Evolutionary conservation across 2,113 vertebrate species (phyloP), one percentile per base, ranked within the genome.

Genomic region (Aegithalos caudatus): DNA sequence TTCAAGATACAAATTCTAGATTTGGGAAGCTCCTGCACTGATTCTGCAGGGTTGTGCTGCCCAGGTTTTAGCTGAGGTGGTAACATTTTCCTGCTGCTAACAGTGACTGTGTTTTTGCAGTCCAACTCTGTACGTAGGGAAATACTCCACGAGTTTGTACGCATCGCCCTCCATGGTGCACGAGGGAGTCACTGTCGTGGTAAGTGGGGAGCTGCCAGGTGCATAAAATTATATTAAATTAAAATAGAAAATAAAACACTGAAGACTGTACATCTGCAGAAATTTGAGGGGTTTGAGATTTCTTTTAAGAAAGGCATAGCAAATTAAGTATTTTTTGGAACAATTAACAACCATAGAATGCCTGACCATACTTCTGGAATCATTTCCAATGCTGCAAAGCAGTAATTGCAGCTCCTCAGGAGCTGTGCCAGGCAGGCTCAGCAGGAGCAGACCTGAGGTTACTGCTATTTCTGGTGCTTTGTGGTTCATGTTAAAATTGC

Each of bases 101-200:
- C 74, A 57, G 22, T 60, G 54, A 1, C 6, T 82, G 19, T 65
- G 33, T 73, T 78, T 50, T 90, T 56, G 5, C 93, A 99, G 99
- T 98, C 98, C 99, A 23, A 99, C 99, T 19, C 96, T 99, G 9
- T 99, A 99, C 22, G 99, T 99, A 13, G 99, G 99, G 51, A 99
- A 99, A 94, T 99, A 99, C 83, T 99, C 99, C 24, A 99, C 98
- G 45, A 99, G 99, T 54, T 97, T 99, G 56, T 99, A 99, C 4
- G 99, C 99, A 0, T 99, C 99, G 1, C 98, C 98, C 3, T 99
- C 99, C 1, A 98, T 99, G 98, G 99, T 99, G 51, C 99, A 99
- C 1, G 99, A 99, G 91, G 99, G 99, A 44, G 99, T 99, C 35
- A 99, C 99, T 16, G 99, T 99, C 12, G 98, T 99, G 99, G 99